A percentile compares a stretch with the other conserved stretches of the same genome.
Conservation (phyloP, 1,140 invertebrate species). For the Drosophila equinoxialis region DNA sequence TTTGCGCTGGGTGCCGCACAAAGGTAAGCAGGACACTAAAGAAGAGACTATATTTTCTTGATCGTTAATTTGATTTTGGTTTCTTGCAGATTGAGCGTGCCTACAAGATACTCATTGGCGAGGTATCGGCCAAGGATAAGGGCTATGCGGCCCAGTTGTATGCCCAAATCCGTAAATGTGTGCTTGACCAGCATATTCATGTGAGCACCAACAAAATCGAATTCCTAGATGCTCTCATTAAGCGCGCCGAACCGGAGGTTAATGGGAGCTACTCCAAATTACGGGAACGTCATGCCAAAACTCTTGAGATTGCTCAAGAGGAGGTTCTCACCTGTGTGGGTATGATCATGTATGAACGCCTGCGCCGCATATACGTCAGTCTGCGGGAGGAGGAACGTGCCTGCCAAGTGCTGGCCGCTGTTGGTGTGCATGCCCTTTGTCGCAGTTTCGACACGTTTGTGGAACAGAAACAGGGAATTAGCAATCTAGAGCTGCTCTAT, state of each 20-base stretch:
- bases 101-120: slow-evolving; percentile 93
- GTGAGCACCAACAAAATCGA: slow-evolving; percentile 91
- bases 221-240: slow-evolving; percentile 93
- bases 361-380: slow-evolving; percentile 92
- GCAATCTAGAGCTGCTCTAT: slow-evolving; percentile 92
- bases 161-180: slow-evolving; percentile 92
- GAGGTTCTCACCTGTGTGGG: slow-evolving; percentile 96
- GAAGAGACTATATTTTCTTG: not conserved
- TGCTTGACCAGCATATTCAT: slow-evolving; percentile 93
- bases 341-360: slow-evolving; percentile 94
- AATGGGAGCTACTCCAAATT: slow-evolving; percentile 87
- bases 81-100: slow-evolving; percentile 87
- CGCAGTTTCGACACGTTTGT: slow-evolving; percentile 95
- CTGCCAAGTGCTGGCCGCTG: slow-evolving; percentile 94
- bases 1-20: slow-evolving; percentile 95
- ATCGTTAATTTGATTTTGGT: not conserved
- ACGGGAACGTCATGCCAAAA: slow-evolving; percentile 96
- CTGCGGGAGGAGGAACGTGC: slow-evolving; percentile 95
- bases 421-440: slow-evolving; percentile 92
- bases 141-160: slow-evolving; percentile 94
- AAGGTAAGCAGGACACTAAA: slow-evolving; percentile 86
- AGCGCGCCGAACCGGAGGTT: slow-evolving; percentile 93
- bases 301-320: slow-evolving; percentile 96
- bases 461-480: slow-evolving; percentile 93
- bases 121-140: slow-evolving; percentile 93